Base-by-base conservation (phyloP, 2,797 vertebrate genomes). In the Alosa sapidissima region DNA sequence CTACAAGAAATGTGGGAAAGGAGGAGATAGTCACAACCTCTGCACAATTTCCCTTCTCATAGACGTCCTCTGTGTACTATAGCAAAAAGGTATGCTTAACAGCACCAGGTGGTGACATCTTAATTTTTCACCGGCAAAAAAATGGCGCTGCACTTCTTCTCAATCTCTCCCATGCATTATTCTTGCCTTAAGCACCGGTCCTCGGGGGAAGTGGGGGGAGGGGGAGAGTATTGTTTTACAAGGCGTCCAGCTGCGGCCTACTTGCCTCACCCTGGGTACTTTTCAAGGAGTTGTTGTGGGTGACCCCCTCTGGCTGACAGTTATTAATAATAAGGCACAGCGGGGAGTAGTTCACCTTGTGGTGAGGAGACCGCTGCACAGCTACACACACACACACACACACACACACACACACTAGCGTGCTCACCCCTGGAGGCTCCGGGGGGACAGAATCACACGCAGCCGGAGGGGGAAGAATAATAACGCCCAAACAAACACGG, bases 261-360 rank as follows among this genome's bases (percentile, higher is more conserved):
- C 91, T 94, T 93, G 93, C 90, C 89, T 92, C 72, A 88, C 92
- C 92, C 72, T 88, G 87, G 92, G 92, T 93, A 92, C 91, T 93
- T 93, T 94, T 93, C 89, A 92, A 92, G 91, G 92, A 93, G 93
- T 92, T 92, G 93, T 93, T 91, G 92, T 89, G 90, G 89, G 89
- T 91, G 93, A 94, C 90, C 92, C 92, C 92, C 88, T 91, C 92
- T 92, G 89, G 89, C 91, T 94, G 94, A 92, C 93, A 93, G 93
- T 94, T 94, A 94, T 94, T 95, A 94, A 95, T 95, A 95, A 94
- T 93, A 93, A 95, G 91, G 86, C 88, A 49, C 92, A 89, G 91
- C 83, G 55, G 91, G 90, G 92, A 93, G 92, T 91, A 92, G 92
- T 94, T 95, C 94, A 95, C 94, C 93, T 94, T 94, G 94, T 92